Evolutionary conservation across 1,140 invertebrate species (phyloP).

Genomic region (Drosophila trapezifrons): DNA sequence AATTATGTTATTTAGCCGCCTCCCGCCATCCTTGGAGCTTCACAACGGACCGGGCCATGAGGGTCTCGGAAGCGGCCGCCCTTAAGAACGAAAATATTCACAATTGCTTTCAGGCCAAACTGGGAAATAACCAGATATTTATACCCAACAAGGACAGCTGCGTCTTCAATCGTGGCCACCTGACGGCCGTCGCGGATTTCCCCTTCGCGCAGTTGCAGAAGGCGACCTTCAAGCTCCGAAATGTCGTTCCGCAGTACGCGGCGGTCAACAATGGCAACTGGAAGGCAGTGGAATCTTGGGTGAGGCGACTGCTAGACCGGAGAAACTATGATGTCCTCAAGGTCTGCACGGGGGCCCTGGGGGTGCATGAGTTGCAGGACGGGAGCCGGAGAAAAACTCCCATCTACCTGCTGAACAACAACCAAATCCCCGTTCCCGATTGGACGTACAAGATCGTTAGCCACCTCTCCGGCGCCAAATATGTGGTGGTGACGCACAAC

Average conservation of each 20-base stretch:
- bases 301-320: slow-evolving; percentile 7
- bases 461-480: background rate
- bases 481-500: slow-evolving; percentile 43
- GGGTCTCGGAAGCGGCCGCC: background rate
- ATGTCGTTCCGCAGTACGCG: slow-evolving; percentile 36
- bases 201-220: slow-evolving; percentile 19
- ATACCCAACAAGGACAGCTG: background rate
- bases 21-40: background rate
- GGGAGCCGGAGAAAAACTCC: background rate
- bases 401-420: slow-evolving; percentile 14
- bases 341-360: slow-evolving; percentile 42
- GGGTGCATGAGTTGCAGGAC: slow-evolving; percentile 26
- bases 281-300: slow-evolving; percentile 46
- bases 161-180: slow-evolving; percentile 54
- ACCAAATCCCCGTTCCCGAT: slow-evolving; percentile 29
- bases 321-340: slow-evolving; percentile 13
- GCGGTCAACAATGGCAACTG: slow-evolving; percentile 54
- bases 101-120: slow-evolving; percentile 7
- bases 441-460: slow-evolving; percentile 50
- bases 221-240: slow-evolving; percentile 34
- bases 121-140: slow-evolving; percentile 21
- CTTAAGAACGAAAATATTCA: background rate
- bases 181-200: slow-evolving; percentile 34
- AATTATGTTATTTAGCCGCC: too few relatives aligned
- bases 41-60: background rate